Evolutionary conservation across 2,888 invertebrate species (phyloP), one percentile per base, ranked within the genome.

Genomic region (Drosophila niveifrons): DNA sequence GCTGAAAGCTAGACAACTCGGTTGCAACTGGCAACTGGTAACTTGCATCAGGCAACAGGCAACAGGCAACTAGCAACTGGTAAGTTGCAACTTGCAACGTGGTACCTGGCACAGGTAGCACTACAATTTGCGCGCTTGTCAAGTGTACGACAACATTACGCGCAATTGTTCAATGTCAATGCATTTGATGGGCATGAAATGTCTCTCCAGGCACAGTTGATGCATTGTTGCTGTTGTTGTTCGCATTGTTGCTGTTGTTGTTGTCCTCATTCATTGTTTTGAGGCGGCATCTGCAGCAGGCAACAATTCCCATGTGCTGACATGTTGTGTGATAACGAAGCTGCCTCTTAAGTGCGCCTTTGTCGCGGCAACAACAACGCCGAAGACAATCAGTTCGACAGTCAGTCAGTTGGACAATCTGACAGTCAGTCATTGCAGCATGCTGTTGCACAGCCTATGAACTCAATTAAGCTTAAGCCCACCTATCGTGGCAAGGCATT

Each of bases 71-170:
- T 23, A 31, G 31, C 36, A 53, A 28, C 39, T 28, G 15, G 29
- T 29, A 36, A 43, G 10, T 39, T 51, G 53, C 44, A 43, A 10
- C n/a, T 28, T 43, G 48, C 47, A 64, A 50, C 48, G 28, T 29
- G 62, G 57, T 66, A 75, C 52, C 75, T 72, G 70, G 65, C 46
- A 62, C 74, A 81, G 66, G 78, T 71, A 86, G 79, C 78, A 86
- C 82, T 82, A 87, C 86, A 87, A 87, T 87, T 87, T 87, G 89
- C 86, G 86, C 86, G 89, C 89, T 87, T 87, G 86, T 87, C 86
- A 87, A 88, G 80, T 87, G 86, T 88, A 87, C 89, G 86, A 87
- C 86, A 87, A 87, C 86, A 87, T 87, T 87, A 87, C 89, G 89
- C 86, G 86, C 89, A 87, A 87, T 87, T 87, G 86, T 87, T 87